Evolutionary conservation across 2,797 vertebrate genomes (phyloP), one percentile per base, ranked within the genome.

Genomic region (Varecia variegata): DNA sequence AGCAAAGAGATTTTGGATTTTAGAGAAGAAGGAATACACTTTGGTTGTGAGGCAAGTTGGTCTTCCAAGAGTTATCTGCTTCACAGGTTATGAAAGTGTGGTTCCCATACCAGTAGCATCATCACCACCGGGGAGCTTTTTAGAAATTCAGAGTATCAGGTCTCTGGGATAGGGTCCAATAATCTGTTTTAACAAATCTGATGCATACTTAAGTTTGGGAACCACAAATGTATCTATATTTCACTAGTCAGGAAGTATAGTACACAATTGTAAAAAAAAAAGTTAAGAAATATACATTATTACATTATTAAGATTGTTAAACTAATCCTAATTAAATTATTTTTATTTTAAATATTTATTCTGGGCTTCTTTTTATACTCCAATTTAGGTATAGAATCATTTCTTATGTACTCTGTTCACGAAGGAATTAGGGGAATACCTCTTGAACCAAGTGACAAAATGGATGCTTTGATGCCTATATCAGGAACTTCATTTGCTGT

Each of bases 391-490:
- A 98, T 99, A 91, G 99, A 99, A 95, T 99, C 99, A 20, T 99
- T 99, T 98, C 98, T 99, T 80, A 99, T 99, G 99, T 99, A 99
- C 96, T 99, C 99, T 71, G 99, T 99, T 97, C 99, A 99, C 70
- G 99, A 99, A 98, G 99, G 99, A 94, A 99, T 99, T 97, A 98
- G 99, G 62, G 99, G 99, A 92, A 99, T 99, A 81, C 98, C 99
- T 96, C 98, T 99, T 32, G 99, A 99, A 94, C 99, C 99, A 81
- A 99, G 98, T 94, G 99, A 99, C 98, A 99, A 99, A 98, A 99
- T 98, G 52, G 99, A 99, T 97, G 99, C 99, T 40, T 98, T 99
- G 97, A 99, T 99, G 99, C 99, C 99, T 20, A 98, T 99, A 97
- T 99, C 99, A 54, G 99, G 99, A 93, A 99, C 99, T 15, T 99